Conservation (phyloP, 2,888 invertebrate genomes). For the Apeira syringaria region DNA sequence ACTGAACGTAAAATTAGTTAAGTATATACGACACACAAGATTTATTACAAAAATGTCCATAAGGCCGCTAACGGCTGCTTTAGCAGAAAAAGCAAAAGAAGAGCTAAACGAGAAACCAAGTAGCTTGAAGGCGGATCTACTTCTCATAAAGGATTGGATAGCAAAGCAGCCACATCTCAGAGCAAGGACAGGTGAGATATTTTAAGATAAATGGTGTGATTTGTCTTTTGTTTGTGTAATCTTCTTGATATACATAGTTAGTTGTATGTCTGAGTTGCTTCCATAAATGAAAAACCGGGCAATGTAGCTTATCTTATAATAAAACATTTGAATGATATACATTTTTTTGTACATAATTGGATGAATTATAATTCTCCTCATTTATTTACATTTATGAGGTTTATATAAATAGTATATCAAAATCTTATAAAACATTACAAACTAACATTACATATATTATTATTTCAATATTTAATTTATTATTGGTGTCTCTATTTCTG, state of each 20-base stretch:
- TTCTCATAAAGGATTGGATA: conserved; percentile 76
- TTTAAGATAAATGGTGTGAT: conserved; percentile 21
- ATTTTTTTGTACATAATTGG: too few species aligned
- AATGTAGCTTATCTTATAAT: too few species aligned
- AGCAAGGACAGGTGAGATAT: conserved; percentile 21
- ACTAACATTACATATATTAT: too few species aligned
- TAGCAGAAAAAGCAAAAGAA: conserved; percentile 55
- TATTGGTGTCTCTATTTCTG: too few species aligned
- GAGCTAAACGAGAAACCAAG: conserved; percentile 78
- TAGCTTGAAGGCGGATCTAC: conserved; percentile 61
- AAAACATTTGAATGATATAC: too few species aligned
- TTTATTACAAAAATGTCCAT: conserved; percentile 33
- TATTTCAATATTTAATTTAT: too few species aligned
- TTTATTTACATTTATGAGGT: too few species aligned
- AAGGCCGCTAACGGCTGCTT: conserved; percentile 38
- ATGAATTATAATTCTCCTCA: too few species aligned
- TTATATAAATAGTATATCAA: too few species aligned
- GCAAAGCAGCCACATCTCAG: conserved; percentile 73
- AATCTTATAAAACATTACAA: too few species aligned
- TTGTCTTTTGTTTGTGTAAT: background rate
- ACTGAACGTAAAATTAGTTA: background rate
- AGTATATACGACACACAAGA: background rate
- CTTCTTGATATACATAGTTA: background rate
- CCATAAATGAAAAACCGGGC: too few species aligned
- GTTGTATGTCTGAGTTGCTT: too few species aligned